Conservation (phyloP, 1,140 invertebrate species). For the Drosophila bocki region DNA sequence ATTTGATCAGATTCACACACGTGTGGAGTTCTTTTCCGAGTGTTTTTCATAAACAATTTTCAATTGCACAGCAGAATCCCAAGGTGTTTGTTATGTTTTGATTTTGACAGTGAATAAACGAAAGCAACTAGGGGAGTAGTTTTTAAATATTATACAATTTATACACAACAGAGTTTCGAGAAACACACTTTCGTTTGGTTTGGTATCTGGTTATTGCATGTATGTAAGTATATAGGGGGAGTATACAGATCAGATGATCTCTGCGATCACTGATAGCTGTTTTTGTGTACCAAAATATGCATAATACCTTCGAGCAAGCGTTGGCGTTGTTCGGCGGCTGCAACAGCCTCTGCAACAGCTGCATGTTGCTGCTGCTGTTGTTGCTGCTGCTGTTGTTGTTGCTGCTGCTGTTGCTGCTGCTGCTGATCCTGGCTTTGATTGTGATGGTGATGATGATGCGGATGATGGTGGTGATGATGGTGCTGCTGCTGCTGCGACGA, state of each 20-base stretch:
- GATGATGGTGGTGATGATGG: constrained; percentile 45
- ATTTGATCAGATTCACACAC: constrained; percentile 26
- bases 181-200: constrained; percentile 46
- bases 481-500: constrained; percentile 32
- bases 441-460: constrained; percentile 53
- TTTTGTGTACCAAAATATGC: constrained; percentile 59
- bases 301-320: constrained; percentile 84
- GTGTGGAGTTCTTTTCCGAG: constrained; percentile 56
- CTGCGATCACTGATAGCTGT: constrained; percentile 46
- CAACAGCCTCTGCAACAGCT: constrained; percentile 73
- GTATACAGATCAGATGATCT: constrained; percentile 52
- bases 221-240: constrained; percentile 48
- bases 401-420: constrained; percentile 58
- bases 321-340: constrained; percentile 79
- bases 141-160: constrained; percentile 46
- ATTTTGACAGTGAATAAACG: constrained; percentile 18
- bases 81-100: constrained; percentile 20
- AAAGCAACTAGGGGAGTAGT: constrained; percentile 14
- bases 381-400: constrained; percentile 60
- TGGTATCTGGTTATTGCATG: constrained; percentile 24
- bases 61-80: constrained; percentile 62
- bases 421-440: constrained; percentile 57
- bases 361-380: constrained; percentile 52
- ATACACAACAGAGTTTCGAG: constrained; percentile 54
- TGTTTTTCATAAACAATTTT: constrained; percentile 72